A percentile compares a stretch with the other conserved stretches of the same genome.
phyloP scores from a whole-genome alignment of 1,140 invertebrate species.

The Pachypeltis micranthus region DNA sequence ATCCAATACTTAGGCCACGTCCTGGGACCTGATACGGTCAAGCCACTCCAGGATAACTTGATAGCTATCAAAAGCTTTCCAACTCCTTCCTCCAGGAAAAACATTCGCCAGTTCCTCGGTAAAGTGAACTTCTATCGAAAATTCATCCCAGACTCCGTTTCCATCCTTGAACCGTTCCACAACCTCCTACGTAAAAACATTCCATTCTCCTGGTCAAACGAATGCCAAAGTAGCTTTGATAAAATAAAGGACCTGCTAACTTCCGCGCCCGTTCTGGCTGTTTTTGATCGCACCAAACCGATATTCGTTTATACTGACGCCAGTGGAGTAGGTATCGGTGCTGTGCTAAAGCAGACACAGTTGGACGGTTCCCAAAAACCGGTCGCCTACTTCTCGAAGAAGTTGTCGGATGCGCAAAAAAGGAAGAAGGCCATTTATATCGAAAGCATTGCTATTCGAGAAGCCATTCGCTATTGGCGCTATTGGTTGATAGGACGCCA shows the following conservation, averaged over 20 bases:
- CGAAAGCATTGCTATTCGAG: conserved; percentile 24
- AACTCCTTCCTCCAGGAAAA: conserved; percentile 21
- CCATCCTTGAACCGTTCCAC: conserved; percentile 29
- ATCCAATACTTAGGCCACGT: conserved; percentile 28
- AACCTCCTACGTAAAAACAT: conserved; percentile 30
- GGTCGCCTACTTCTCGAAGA: conserved; percentile 18
- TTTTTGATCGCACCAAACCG: conserved; percentile 30
- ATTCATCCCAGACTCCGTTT: conserved; percentile 30
- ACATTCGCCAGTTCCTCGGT: conserved; percentile 25
- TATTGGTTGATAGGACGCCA: conserved; percentile 23
- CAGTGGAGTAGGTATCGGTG: conserved; percentile 31
- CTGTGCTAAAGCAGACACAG: conserved; percentile 31
- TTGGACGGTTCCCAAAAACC: conserved; percentile 27
- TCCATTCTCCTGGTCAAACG: conserved; percentile 30
- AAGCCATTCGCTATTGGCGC: conserved; percentile 25
- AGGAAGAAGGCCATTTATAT: conserved; percentile 30
- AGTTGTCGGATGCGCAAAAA: conserved; percentile 9
- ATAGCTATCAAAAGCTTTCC: conserved; percentile 25
- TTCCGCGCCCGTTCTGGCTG: conserved; percentile 30
- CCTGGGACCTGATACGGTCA: conserved; percentile 24
- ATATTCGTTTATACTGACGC: conserved; percentile 33
- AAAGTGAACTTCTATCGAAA: conserved; percentile 24
- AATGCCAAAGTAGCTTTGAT: conserved; percentile 31
- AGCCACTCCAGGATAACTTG: conserved; percentile 27
- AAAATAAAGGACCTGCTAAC: conserved; percentile 31